Evolutionary conservation across 2,888 invertebrate species (phyloP), one percentile per base, ranked within the genome.

Genomic region (Creontiades dilutus): DNA sequence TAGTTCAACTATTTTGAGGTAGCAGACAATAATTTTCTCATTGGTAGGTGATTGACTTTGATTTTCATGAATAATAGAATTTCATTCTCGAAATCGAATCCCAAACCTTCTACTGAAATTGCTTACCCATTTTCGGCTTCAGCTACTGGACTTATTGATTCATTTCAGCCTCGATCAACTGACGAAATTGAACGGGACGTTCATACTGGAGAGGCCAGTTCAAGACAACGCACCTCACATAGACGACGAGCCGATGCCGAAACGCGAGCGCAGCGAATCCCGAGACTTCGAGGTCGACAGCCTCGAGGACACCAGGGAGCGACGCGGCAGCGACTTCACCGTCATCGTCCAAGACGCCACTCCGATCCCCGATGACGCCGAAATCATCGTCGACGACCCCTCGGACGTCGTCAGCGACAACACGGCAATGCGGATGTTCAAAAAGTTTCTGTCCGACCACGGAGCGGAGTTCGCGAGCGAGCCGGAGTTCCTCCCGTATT

Each of bases 401-500:
- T 16, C 52, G 3, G 37, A 0, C 57, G 16, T 19, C 13, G 68
- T 12, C 19, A 23, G 23, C 23, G 75, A 48, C 27, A 75, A 82
- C 19, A 86, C 90, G 37, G 91, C 92, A 47, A 94, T 94, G 93
- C 92, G 92, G 46, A 92, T 93, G 89, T 92, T 94, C 78, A 92
- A 93, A 81, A 91, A 92, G 37, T 94, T 93, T 92, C 92, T 94
- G 48, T 93, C 93, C 81, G 93, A 93, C n/a, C 92, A 93, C 89
- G 94, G 94, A 37, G 93, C 94, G 27, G 93, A 93, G 68, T 93
- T 95, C 81, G 94, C 94, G 90, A 93, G 94, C 90, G 94, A 94
- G 55, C 93, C 94, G 68, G 94, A 95, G 90, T 94, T 95, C 91
- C 92, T 94, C 75, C 94, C 94, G 3, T 94, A 94, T 91, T 95